Evolutionary conservation across 1,140 invertebrate genomes (phyloP).

Genomic region (Marisa cornuarietis): DNA sequence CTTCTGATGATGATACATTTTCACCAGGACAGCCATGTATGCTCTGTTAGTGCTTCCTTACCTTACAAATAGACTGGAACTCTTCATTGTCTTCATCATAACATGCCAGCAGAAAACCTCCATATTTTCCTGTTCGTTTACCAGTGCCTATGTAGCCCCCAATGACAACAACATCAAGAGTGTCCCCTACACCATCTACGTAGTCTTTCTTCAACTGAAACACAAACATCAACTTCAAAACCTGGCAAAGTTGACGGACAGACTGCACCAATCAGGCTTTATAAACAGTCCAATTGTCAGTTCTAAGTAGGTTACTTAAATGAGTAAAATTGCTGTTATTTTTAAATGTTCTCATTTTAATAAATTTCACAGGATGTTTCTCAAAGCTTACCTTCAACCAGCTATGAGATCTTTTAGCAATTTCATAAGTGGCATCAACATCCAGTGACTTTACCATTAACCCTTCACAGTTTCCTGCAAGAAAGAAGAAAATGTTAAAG

Average conservation of each 20-base stretch:
- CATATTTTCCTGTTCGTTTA: slow-evolving; percentile 92
- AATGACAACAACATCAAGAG: slow-evolving; percentile 91
- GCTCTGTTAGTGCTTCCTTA: slow-evolving; percentile 56
- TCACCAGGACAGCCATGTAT: too few relatives aligned
- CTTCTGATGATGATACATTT: too few relatives aligned
- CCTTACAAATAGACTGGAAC: slow-evolving; percentile 92
- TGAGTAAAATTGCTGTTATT: too few relatives aligned
- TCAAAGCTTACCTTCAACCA: slow-evolving; percentile 83
- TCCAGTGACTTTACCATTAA: slow-evolving; percentile 98
- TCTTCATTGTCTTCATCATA: slow-evolving; percentile 93
- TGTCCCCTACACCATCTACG: slow-evolving; percentile 93
- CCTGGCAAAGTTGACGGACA: background rate
- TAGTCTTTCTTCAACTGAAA: slow-evolving; percentile 93
- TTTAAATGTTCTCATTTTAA: too few relatives aligned
- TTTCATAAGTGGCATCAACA: slow-evolving; percentile 95
- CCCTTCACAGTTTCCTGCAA: slow-evolving; percentile 92
- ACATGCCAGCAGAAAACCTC: slow-evolving; percentile 96
- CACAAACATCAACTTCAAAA: slow-evolving; percentile 22
- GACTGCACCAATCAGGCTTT: background rate
- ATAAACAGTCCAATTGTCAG: background rate
- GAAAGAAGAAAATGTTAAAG: slow-evolving; percentile 22
- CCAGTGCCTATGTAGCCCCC: slow-evolving; percentile 95
- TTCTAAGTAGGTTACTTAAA: too few relatives aligned
- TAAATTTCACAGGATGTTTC: background rate
- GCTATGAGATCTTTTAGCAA: slow-evolving; percentile 95